A percentile compares a stretch with the other conserved stretches of the same genome.
phyloP scores from a whole-genome alignment of 1,140 invertebrate genomes.

The Samia ricini region DNA sequence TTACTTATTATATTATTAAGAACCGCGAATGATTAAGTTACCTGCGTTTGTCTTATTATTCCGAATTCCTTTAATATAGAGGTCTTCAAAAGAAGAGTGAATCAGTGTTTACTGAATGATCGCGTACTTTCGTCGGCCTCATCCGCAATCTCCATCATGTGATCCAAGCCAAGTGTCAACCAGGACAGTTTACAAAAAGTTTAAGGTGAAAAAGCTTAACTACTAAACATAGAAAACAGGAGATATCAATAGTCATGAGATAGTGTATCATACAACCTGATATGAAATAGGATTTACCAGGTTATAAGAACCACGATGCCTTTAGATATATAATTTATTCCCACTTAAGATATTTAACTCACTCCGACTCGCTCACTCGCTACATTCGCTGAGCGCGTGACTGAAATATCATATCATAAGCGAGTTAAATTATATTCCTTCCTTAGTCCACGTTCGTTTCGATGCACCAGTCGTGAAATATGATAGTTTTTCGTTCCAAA shows the following conservation, averaged over 20 bases:
- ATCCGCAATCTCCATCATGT: too few species aligned
- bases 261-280: background rate
- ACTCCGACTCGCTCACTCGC: constrained; percentile 24
- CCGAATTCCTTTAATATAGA: too few species aligned
- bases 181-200: too few species aligned
- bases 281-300: background rate
- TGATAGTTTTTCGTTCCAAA: background rate
- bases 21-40: too few species aligned
- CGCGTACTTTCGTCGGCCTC: too few species aligned
- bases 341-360: constrained; percentile 4
- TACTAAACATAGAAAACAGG: background rate
- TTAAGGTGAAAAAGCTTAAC: background rate
- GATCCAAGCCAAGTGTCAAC: too few species aligned
- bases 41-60: too few species aligned
- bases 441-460: constrained; percentile 7
- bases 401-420: constrained; percentile 58
- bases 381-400: constrained; percentile 53
- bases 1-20: too few species aligned
- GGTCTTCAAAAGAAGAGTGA: too few species aligned
- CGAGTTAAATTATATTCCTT: constrained; percentile 45
- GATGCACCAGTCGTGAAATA: background rate
- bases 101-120: too few species aligned
- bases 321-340: background rate
- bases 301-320: background rate
- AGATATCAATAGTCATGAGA: background rate